A percentile compares a stretch with the other conserved stretches of the same genome.
Conservation (phyloP, 53 echinoderm and acorn worm species). For the Astropecten irregularis region DNA sequence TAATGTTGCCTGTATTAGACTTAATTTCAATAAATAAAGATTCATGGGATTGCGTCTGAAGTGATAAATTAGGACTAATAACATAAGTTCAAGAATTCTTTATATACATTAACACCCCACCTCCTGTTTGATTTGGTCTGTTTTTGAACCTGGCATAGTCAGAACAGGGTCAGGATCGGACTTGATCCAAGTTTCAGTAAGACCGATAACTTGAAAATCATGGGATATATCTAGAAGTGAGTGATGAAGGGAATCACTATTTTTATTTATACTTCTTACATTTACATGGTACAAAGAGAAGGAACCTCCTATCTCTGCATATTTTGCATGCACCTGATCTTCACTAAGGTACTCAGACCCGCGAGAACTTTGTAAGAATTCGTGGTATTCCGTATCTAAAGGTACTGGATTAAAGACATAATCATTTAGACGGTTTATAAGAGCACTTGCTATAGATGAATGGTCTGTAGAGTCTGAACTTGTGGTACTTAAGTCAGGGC, state of each 20-base stretch:
- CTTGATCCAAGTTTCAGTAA: slow-evolving; percentile 32
- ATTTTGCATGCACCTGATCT: background rate
- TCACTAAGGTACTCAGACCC: background rate
- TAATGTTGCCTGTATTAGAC: too few species aligned
- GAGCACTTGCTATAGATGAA: background rate
- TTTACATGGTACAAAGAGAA: background rate
- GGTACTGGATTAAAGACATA: background rate
- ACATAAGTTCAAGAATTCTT: too few species aligned
- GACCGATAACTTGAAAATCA: slow-evolving; percentile 26
- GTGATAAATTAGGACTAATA: too few species aligned
- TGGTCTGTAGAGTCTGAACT: background rate
- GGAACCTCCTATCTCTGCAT: background rate
- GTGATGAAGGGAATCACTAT: background rate
- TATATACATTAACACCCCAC: too few species aligned
- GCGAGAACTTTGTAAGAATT: background rate
- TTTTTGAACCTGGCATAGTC: slow-evolving; percentile 3
- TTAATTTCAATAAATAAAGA: too few species aligned
- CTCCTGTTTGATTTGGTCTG: background rate
- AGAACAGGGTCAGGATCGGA: background rate
- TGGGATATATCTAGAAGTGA: background rate
- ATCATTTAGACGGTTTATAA: background rate
- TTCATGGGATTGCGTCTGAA: too few species aligned
- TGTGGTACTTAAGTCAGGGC: background rate
- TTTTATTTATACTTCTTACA: slow-evolving; percentile 9
- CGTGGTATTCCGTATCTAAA: background rate